A percentile compares a stretch with the other conserved stretches of the same genome.
Conservation (phyloP, 2,888 invertebrate species). For the Nomada lathburiana region DNA sequence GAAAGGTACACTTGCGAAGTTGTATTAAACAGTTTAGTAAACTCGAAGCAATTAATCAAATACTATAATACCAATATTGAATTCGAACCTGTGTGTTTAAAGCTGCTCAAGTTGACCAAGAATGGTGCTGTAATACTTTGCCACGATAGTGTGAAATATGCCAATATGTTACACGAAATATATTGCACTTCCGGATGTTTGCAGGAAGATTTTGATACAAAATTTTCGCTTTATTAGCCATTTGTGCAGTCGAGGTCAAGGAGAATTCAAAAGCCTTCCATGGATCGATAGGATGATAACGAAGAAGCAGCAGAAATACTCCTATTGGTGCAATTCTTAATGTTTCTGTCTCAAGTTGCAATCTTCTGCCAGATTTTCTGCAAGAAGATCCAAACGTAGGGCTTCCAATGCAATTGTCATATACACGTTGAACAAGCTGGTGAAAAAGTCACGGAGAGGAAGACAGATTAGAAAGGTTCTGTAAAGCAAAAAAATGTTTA, state of each 20-base stretch:
- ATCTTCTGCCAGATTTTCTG: neutral
- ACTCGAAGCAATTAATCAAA: neutral
- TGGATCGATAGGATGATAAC: slow-evolving; percentile 27
- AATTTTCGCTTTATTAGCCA: slow-evolving; percentile 16
- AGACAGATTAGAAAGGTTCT: no score
- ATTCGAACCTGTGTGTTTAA: neutral
- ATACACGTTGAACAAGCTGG: no score
- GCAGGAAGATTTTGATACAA: slow-evolving; percentile 19
- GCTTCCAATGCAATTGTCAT: slow-evolving; percentile 3
- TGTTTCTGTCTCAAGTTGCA: neutral
- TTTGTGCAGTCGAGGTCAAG: slow-evolving; percentile 25
- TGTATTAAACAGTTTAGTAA: neutral
- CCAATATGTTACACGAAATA: neutral
- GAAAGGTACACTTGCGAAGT: neutral
- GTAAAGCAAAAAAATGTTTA: no score
- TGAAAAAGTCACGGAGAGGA: no score
- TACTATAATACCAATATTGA: slow-evolving; percentile 8
- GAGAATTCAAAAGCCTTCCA: slow-evolving; percentile 25
- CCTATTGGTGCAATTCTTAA: slow-evolving; percentile 15
- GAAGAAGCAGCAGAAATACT: slow-evolving; percentile 13
- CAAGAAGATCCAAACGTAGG: neutral
- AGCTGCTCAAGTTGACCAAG: neutral
- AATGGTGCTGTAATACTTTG: no score
- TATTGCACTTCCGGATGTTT: neutral
- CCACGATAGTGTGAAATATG: neutral